phyloP scores from a whole-genome alignment of 1,140 invertebrate genomes.

The Oryzaephilus surinamensis region DNA sequence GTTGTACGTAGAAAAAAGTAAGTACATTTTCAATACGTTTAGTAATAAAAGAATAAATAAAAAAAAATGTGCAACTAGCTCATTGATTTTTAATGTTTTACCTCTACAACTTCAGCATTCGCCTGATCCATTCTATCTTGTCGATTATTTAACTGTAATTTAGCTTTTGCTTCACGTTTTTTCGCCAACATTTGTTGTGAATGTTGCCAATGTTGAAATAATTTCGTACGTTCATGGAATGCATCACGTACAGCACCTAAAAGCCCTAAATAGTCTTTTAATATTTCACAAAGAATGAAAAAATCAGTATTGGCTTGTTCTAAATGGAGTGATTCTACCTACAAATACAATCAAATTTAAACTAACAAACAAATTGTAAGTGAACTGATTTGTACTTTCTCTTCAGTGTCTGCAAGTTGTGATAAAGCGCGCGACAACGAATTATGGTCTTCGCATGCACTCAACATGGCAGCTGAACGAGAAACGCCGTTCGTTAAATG shows the following conservation, averaged over 20 bases:
- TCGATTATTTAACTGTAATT: constrained; percentile 72
- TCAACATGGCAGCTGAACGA: constrained; percentile 82
- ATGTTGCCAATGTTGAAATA: constrained; percentile 96
- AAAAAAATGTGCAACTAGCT: no score
- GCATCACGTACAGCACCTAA: constrained; percentile 92
- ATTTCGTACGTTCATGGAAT: constrained; percentile 96
- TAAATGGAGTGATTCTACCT: constrained; percentile 76
- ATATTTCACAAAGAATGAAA: constrained; percentile 81
- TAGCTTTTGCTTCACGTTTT: constrained; percentile 88
- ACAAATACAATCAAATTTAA: constrained; percentile 35
- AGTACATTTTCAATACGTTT: no score
- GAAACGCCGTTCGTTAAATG: constrained; percentile 68
- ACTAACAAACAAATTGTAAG: constrained; percentile 8
- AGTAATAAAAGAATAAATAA: no score
- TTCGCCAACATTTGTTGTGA: constrained; percentile 89
- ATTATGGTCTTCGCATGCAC: constrained; percentile 91
- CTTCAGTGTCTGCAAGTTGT: constrained; percentile 87
- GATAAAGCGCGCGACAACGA: constrained; percentile 83
- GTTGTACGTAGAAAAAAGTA: no score
- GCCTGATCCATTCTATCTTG: constrained; percentile 84
- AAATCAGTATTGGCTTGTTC: constrained; percentile 95
- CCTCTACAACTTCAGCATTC: constrained; percentile 83
- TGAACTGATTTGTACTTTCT: constrained; percentile 56
- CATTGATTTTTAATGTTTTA: constrained; percentile 39
- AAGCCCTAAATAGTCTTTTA: constrained; percentile 92